These are phyloP conservation scores for Corvus cornix DNA, from an alignment of 2,113 vertebrate genomes.

Conservation along the genomic window DNA sequence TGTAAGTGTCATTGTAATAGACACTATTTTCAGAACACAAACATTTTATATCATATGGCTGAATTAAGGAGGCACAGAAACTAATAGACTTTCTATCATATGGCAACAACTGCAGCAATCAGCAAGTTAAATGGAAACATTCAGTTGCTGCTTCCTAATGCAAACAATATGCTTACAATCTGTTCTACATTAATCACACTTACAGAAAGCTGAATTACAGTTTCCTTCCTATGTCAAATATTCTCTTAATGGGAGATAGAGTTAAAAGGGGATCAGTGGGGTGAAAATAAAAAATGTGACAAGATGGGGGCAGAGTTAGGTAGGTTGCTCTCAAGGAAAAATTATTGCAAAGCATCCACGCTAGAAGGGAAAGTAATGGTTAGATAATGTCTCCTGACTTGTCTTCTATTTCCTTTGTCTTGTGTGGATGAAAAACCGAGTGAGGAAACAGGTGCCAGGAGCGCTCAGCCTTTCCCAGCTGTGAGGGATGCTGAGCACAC, in stretches of 20 bases:
- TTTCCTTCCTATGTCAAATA: neutral
- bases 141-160: neutral
- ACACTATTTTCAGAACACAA: neutral
- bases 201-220: neutral
- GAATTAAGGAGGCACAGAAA: neutral
- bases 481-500: neutral
- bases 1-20: neutral
- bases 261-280: neutral
- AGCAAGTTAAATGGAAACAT: neutral
- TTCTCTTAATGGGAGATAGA: neutral
- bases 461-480: neutral
- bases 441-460: neutral
- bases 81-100: neutral
- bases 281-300: neutral
- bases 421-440: neutral
- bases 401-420: neutral
- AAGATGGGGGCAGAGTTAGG: neutral
- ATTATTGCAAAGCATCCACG: neutral
- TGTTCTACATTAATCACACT: neutral
- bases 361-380: neutral
- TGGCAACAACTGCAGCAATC: neutral
- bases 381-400: neutral
- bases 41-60: neutral
- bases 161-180: neutral
- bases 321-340: neutral